These are phyloP conservation scores for Craseonycteris thonglongyai DNA, from an alignment of 2,113 vertebrate species.

Conservation along the genomic window DNA sequence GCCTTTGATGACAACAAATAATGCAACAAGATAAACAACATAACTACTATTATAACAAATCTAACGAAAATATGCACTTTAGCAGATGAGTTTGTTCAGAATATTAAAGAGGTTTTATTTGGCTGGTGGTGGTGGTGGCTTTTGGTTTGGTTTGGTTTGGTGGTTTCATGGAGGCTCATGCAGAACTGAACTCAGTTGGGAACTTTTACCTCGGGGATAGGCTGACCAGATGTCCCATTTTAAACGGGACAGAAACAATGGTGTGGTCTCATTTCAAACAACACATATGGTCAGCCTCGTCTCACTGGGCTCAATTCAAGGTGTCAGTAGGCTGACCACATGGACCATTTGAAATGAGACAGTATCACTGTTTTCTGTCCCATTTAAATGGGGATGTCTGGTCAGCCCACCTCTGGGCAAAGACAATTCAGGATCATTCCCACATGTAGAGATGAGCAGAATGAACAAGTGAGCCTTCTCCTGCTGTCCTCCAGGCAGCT, in stretches of 20 bases:
- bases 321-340: too few relatives aligned
- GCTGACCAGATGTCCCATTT: too few relatives aligned
- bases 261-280: too few relatives aligned
- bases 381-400: too few relatives aligned
- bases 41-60: not conserved
- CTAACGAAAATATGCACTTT: not conserved
- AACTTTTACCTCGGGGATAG: not conserved
- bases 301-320: too few relatives aligned
- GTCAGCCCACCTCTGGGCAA: too few relatives aligned
- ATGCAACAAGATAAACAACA: not conserved
- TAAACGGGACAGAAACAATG: too few relatives aligned
- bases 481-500: not conserved
- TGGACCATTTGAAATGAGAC: too few relatives aligned
- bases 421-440: not conserved
- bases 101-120: not conserved
- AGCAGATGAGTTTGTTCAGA: not conserved
- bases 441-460: not conserved
- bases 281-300: too few relatives aligned
- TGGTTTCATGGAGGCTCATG: not conserved
- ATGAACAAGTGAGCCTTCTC: not conserved
- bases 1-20: not conserved
- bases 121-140: not conserved
- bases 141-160: not conserved
- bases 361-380: too few relatives aligned
- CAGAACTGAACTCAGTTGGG: not conserved